Evolutionary conservation across 2,113 vertebrate species (phyloP), one percentile per base, ranked within the genome.

Genomic region (Pollimyrus isidori): DNA sequence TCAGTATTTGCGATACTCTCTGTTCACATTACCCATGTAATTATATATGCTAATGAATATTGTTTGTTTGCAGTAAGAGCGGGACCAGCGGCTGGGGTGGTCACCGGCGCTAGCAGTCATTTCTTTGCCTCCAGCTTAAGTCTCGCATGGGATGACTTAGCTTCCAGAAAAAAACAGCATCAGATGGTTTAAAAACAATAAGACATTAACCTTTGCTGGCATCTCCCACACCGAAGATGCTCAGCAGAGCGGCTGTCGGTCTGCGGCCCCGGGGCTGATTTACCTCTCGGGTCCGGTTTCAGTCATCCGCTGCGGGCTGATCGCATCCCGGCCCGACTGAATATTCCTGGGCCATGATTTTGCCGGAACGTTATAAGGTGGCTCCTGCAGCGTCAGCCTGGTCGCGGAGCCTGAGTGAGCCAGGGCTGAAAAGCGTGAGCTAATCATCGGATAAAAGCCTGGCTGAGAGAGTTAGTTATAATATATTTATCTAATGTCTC

Each of bases 401-500:
- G 2, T 19, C 73, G 11, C 69, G 15, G 30, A 76, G 13, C 69
- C 15, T 19, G 65, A 11, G 65, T 30, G 5, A 35, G 65, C 65
- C 7, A 23, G 56, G 26, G 26, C 69, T 39, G 30, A 76, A 39
- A 39, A 76, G 30, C 30, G 4, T 39, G 35, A 76, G 35, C 35
- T 80, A 80, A 80, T 80, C 35, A 80, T 42, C 17, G 73, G 73
- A 80, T 80, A 80, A 80, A 80, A 80, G 30, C 73, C 73, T 80
- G 4, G 73, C 35, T 42, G 5, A 80, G 39, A 39, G 15, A 42
- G 35, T 80, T 21, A 19, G 35, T 80, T 21, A 19, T 39, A 42
- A 19, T 39, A 42, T 80, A 42, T 69, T 26, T 76, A 76, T 80
- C 35, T 80, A 80, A 80, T 80, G 13, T 42, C 73, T 42, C 35